Base-by-base conservation (phyloP, 2,113 vertebrate genomes). In the Hyaena hyaena region DNA sequence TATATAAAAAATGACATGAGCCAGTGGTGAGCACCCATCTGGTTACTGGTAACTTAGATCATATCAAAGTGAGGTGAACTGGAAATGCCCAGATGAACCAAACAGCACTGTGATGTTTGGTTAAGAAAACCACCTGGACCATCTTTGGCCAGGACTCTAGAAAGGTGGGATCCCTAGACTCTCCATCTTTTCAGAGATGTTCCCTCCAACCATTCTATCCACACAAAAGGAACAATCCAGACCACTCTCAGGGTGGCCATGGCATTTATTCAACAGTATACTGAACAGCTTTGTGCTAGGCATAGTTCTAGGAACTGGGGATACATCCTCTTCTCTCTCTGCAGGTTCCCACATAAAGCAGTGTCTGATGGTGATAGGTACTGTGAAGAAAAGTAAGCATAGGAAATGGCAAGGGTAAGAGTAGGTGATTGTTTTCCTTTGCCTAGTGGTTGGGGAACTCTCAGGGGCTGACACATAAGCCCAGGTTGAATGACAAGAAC, bases 101-200 rank as follows among this genome's bases (percentile, higher is more conserved):
- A 65, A 39, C 24, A 95, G 61, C 11, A 63, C 2, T 23, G 4
- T 23, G 12, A 1, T 35, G 2, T 43, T 66, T 61, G 35, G 43
- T 45, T 48, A 68, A 55, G 66, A 80, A 35, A 33, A 4, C 21
- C 15, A 28, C 1, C 4, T 14, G 5, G 17, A 28, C 15, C 24
- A 53, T 3, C 19, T 90, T 35, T 43, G 4, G 8, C 12, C 66
- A 31, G 12, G 9, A 50, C 4, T 81, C 21, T 63, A 58, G 21
- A 66, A 43, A 48, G 3, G 0, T 39, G 16, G 2, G 35, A 6
- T n/a, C 4, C 5, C 0, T 10, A 7, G 4, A 0, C 5, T 90
- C 1, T 63, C 15, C 31, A 24, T 31, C 14, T 63, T 88, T 68
- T 80, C 7, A n/a, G 0, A 65, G 21, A 2, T 55, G 8, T 6